These are phyloP conservation scores for Oxyruncus cristatus DNA, from an alignment of 2,113 vertebrate genomes.

Conservation along the genomic window DNA sequence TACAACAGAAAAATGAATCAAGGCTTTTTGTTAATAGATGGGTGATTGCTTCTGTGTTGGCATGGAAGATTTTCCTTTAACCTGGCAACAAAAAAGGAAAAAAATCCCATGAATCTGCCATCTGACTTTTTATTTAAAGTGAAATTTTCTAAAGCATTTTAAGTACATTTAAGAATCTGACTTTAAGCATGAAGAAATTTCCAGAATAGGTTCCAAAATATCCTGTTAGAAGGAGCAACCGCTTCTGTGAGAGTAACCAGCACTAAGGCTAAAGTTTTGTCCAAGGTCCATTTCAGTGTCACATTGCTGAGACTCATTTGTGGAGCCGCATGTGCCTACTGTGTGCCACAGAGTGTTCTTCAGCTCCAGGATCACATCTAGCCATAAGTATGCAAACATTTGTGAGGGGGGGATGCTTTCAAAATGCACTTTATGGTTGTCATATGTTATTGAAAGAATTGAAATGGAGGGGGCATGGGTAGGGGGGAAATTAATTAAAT, in stretches of 20 bases:
- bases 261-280: neutral
- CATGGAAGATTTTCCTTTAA: slow-evolving; percentile 45
- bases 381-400: neutral
- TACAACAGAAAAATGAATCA: slow-evolving; percentile 50
- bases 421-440: neutral
- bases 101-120: slow-evolving; percentile 29
- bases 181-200: neutral
- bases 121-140: neutral
- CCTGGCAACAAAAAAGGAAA: slow-evolving; percentile 28
- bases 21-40: slow-evolving; percentile 3
- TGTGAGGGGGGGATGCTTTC: neutral
- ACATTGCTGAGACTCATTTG: neutral
- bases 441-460: neutral
- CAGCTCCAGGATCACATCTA: neutral
- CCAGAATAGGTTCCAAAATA: neutral
- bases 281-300: neutral
- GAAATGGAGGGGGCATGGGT: neutral
- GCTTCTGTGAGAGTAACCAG: neutral
- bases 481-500: slow-evolving; percentile 23
- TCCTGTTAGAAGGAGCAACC: neutral
- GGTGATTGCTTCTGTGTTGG: slow-evolving; percentile 48
- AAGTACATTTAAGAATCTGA: slow-evolving; percentile 6
- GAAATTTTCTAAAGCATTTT: neutral
- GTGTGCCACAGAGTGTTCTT: neutral
- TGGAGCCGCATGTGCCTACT: neutral